Base-by-base conservation (phyloP, 2,888 invertebrate genomes). In the Drosophila falleni region DNA sequence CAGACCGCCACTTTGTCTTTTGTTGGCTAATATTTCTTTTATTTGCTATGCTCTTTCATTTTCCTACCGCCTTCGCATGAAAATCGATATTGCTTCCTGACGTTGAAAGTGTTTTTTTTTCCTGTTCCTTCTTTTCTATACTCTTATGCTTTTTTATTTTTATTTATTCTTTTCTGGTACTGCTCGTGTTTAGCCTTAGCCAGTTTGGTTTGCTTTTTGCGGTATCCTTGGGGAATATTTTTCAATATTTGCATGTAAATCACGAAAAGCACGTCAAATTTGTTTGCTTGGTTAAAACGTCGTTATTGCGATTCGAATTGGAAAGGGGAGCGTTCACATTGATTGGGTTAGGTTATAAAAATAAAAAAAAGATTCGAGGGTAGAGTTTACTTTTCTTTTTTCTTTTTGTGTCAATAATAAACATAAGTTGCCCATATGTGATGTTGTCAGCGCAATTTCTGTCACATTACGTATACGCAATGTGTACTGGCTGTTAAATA, bases 161-260 rank as follows among this genome's bases (percentile, higher is more conserved):
- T 66, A 54, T 47, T 47, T 70, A 37, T 61, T 60, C 44, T 63
- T 53, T 49, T 41, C 31, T 68, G 63, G 26, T 56, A 41, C 39
- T 50, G 60, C 63, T 58, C 58, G 61, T 78, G 77, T 64, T 79
- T 79, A 71, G 82, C 69, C 61, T 70, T 39, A 67, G 66, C 50
- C 68, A 62, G 80, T 46, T 71, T 59, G 84, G 86, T 76, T 84
- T 84, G 75, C 81, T 80, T 83, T 84, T 81, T 87, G 87, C 86
- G 84, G 80, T 89, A 88, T 81, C 86, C 82, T 82, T 76, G 80
- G 81, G 87, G 86, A 90, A 86, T 85, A 89, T 89, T 88, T 81
- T 83, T 89, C 84, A 87, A 90, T 90, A 90, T 90, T 90, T 90
- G 89, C 90, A 90, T 90, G 89, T 82, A 89, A 90, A 90, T 90